Conservation (phyloP, 2,888 invertebrate species). For the Temnothorax ravouxi region DNA sequence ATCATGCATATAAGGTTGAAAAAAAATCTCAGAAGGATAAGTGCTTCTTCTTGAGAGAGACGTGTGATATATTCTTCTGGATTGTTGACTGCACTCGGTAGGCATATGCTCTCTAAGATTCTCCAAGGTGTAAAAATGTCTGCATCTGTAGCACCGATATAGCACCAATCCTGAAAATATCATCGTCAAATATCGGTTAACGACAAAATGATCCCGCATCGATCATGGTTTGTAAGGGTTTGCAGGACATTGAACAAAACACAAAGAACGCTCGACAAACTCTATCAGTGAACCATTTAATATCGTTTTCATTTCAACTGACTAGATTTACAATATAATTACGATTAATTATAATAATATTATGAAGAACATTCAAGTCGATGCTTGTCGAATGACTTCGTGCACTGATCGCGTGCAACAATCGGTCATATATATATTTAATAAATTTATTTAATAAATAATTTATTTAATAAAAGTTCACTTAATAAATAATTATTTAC, state of each 20-base stretch:
- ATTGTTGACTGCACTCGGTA: conserved; percentile 87
- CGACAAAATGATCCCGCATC: not conserved
- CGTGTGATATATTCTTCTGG: conserved; percentile 83
- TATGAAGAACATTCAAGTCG: not conserved
- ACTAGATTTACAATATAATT: conserved; percentile 23
- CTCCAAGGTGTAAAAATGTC: conserved; percentile 87
- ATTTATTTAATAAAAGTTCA: not conserved
- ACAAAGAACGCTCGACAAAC: not conserved
- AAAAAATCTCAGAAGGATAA: not conserved
- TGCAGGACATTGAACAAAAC: not conserved
- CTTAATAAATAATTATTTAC: not conserved
- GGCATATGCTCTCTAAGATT: conserved; percentile 87
- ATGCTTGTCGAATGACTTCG: not conserved
- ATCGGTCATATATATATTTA: not conserved
- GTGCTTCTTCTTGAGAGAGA: conserved; percentile 78
- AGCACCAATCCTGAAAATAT: conserved; percentile 56
- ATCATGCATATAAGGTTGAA: not conserved
- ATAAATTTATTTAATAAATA: not conserved
- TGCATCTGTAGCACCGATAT: conserved; percentile 80
- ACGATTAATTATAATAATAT: not conserved
- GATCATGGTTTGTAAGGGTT: not conserved
- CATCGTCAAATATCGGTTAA: conserved; percentile 1
- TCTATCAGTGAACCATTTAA: conserved; percentile 31
- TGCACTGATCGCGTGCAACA: not conserved
- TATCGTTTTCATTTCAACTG: conserved; percentile 10